Percentiles rank a stretch among this genome's conserved stretches.
These are phyloP conservation scores for Lycaena phlaeas DNA, from an alignment of 2,888 invertebrate species.

Conservation along the genomic window DNA sequence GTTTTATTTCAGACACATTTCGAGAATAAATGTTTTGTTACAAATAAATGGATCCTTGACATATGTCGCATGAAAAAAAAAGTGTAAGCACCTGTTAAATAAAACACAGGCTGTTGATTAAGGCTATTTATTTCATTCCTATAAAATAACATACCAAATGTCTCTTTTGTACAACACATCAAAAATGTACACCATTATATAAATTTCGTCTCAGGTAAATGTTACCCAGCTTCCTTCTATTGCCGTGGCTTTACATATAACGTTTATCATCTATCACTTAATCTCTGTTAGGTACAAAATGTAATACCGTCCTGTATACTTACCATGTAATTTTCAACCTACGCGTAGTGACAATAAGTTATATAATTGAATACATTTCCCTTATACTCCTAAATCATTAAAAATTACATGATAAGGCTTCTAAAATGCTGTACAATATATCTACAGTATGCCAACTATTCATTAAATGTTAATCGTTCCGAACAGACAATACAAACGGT, in stretches of 20 bases:
- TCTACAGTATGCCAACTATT: conserved; percentile 38
- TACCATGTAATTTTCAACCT: conserved; percentile 15
- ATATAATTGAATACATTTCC: conserved; percentile 10
- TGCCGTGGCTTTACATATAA: conserved; percentile 47
- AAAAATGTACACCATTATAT: conserved; percentile 74
- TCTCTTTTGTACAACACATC: conserved; percentile 75
- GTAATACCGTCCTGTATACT: conserved; percentile 12
- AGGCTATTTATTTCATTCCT: conserved; percentile 75
- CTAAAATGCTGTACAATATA: conserved; percentile 47
- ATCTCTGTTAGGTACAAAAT: conserved; percentile 48
- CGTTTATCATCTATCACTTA: conserved; percentile 45
- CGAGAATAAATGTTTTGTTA: too few relatives aligned
- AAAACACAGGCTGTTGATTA: conserved; percentile 50
- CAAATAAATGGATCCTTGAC: too few relatives aligned
- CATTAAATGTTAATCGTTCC: too few relatives aligned
- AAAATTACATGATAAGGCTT: conserved; percentile 17
- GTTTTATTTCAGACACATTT: too few relatives aligned
- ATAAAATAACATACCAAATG: conserved; percentile 75
- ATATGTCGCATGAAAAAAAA: too few relatives aligned
- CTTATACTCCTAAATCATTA: conserved; percentile 1
- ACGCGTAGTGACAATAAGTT: conserved; percentile 6
- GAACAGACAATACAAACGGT: too few relatives aligned
- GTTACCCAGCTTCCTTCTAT: conserved; percentile 61
- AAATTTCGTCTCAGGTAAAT: conserved; percentile 71
- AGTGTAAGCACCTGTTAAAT: too few relatives aligned